Percentiles rank a stretch among this genome's conserved stretches.
phyloP scores from a whole-genome alignment of 2,797 vertebrate species.

The Pipistrellus nathusii region DNA sequence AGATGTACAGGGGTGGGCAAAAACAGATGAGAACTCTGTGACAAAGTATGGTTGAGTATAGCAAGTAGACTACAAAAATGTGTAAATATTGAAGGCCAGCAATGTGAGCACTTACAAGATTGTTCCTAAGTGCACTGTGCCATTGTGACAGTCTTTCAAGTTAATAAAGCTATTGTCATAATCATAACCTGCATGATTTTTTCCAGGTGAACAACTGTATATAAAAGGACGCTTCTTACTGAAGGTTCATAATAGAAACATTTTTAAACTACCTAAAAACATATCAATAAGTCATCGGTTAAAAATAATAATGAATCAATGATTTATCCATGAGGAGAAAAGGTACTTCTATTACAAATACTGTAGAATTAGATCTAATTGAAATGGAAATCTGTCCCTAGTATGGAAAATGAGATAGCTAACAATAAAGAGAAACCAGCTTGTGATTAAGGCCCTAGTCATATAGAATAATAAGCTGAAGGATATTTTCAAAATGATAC shows the following conservation, averaged over 20 bases:
- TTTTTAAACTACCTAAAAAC: background rate
- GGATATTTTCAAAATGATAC: background rate
- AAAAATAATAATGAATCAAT: slow-evolving; percentile 57
- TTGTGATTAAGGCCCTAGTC: background rate
- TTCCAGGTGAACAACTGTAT: background rate
- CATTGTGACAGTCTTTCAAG: background rate
- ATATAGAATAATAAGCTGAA: background rate
- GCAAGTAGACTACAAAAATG: background rate
- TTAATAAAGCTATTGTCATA: background rate
- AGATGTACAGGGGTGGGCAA: background rate
- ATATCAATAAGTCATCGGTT: background rate
- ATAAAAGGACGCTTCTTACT: background rate
- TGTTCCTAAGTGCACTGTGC: background rate
- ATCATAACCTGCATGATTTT: background rate
- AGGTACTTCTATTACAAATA: background rate
- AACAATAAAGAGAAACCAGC: background rate
- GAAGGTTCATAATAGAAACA: slow-evolving; percentile 29
- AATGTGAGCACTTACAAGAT: background rate
- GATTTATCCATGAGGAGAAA: slow-evolving; percentile 16
- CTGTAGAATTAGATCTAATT: background rate
- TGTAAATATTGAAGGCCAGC: background rate
- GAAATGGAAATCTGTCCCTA: background rate
- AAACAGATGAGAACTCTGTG: background rate
- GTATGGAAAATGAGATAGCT: background rate
- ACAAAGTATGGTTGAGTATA: background rate